These are phyloP conservation scores for Drosophila mercatorum DNA, from an alignment of 2,888 invertebrate species.

Conservation along the genomic window DNA sequence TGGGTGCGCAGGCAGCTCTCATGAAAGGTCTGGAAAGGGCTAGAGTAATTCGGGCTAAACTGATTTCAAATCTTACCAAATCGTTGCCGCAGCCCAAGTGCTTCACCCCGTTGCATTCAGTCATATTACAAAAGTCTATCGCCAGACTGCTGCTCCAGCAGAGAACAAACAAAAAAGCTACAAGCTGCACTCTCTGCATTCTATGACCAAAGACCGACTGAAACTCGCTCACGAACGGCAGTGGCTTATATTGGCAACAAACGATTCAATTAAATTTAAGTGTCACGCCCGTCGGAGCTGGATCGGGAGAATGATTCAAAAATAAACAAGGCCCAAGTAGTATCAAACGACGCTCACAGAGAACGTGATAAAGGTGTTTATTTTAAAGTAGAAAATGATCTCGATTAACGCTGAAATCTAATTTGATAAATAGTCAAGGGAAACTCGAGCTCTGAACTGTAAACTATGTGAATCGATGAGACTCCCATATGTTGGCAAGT, in stretches of 20 bases:
- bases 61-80: conserved; percentile 40
- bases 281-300: background rate
- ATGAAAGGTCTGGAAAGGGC: conserved; percentile 47
- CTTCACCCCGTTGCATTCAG: conserved; percentile 33
- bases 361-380: background rate
- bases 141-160: conserved; percentile 16
- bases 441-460: background rate
- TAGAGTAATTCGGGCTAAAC: background rate
- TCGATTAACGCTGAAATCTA: background rate
- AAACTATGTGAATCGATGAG: background rate
- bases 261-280: conserved; percentile 5
- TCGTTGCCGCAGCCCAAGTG: conserved; percentile 67
- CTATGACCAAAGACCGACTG: conserved; percentile 12
- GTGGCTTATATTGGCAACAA: conserved; percentile 8
- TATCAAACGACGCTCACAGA: background rate
- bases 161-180: background rate
- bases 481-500: no score
- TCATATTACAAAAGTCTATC: conserved; percentile 58
- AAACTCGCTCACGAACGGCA: background rate
- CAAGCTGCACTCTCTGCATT: conserved; percentile 37
- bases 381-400: background rate
- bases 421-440: background rate
- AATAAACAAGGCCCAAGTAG: background rate
- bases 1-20: conserved; percentile 37
- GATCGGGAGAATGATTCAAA: background rate